Evolutionary conservation across 2,113 vertebrate species (phyloP), one percentile per base, ranked within the genome.

Genomic region (Cavia aperea): DNA sequence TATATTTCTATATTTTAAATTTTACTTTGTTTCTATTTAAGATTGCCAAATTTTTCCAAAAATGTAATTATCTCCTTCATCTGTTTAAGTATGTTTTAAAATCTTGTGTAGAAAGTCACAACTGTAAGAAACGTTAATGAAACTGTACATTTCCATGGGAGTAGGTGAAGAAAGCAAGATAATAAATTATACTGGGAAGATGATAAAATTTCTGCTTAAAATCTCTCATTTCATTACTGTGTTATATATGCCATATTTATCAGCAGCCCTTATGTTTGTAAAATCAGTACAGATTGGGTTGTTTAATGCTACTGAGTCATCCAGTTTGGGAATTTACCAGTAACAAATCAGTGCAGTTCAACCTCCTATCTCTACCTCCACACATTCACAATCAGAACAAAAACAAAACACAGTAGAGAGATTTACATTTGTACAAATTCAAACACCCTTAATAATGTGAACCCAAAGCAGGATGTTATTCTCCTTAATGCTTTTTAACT

Each of bases 251-350:
- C 23, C 73, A 79, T 77, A 68, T 94, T 95, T 90, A 92, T 86
- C 36, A 81, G 39, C 77, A 95, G 60, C 26, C 70, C 66, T 90
- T 95, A 92, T 94, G 82, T 91, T 94, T 89, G n/a, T 68, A 77
- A 92, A 93, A 91, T 93, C 81, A 58, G 72, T 92, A 83, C 65
- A 94, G 81, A 89, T 78, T 92, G 89, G 72, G 21, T 12, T 92
- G 66, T 87, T 90, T 63, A 77, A 43, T 63, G 39, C 78, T 72
- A 84, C 1, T 93, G 94, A 94, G 65, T 92, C 88, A 95, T 86
- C 29, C 49, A 78, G 43, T 95, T 94, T 92, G 58, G 82, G 89
- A 95, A 86, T 86, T 95, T 93, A 90, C 60, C 79, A 95, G 43
- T 87, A 86, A 90, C 8, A 86, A 56, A 68, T 93, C 78, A 90